phyloP scores from a whole-genome alignment of 2,888 invertebrate genomes.

The Dasypolia templi region DNA sequence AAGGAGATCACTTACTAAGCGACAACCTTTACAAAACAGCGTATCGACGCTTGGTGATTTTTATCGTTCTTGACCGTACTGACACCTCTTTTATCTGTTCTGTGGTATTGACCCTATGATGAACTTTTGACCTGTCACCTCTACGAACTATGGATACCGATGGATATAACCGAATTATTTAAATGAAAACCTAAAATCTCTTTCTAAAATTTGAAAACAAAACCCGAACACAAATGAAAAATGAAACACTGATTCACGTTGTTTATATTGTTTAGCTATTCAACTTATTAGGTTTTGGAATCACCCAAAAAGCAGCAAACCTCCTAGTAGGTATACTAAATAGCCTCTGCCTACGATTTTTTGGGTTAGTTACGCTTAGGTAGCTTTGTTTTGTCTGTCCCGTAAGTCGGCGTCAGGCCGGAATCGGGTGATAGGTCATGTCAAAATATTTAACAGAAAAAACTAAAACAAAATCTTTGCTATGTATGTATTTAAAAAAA shows the following conservation, averaged over 20 bases:
- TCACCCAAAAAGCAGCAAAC: neutral
- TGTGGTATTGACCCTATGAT: no score
- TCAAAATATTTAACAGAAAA: no score
- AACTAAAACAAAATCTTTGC: no score
- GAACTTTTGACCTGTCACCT: slow-evolving; percentile 9
- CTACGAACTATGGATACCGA: neutral
- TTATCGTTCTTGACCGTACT: slow-evolving; percentile 9
- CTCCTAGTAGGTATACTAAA: neutral
- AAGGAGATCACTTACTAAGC: slow-evolving; percentile 10
- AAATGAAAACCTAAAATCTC: neutral
- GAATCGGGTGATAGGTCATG: no score
- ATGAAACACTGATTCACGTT: no score
- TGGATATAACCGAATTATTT: neutral
- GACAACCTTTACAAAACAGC: slow-evolving; percentile 3
- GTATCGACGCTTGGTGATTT: slow-evolving; percentile 10
- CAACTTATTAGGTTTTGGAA: neutral
- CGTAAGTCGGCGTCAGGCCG: no score
- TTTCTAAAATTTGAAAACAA: neutral
- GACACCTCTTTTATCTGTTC: no score
- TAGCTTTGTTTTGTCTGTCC: neutral
- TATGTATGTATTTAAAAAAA: no score
- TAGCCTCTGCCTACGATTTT: neutral
- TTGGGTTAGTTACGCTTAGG: neutral
- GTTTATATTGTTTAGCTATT: neutral
- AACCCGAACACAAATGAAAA: neutral